Conservation (phyloP, 2,797 vertebrate genomes). For the Vireo griseus region DNA sequence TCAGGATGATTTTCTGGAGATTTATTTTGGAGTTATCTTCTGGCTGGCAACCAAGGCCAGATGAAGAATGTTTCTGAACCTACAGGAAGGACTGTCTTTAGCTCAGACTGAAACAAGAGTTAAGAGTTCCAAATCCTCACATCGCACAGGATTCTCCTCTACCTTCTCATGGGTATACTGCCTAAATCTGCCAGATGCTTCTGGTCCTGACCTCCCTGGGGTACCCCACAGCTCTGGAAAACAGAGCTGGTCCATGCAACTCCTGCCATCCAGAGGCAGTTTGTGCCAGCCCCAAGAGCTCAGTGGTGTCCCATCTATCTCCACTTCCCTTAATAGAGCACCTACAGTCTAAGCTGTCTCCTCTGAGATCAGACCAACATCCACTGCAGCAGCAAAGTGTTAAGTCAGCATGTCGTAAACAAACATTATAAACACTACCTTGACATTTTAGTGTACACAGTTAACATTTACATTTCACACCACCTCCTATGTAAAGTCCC, state of each 20-base stretch:
- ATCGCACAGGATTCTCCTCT: neutral
- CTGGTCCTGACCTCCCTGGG: neutral
- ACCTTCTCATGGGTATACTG: neutral
- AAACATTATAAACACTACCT: neutral
- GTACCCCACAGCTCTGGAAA: neutral
- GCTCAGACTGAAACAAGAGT: neutral
- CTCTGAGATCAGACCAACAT: neutral
- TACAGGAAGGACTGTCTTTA: neutral
- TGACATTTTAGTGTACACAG: neutral
- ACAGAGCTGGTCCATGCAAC: neutral
- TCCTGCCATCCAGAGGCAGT: neutral
- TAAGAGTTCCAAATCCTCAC: neutral
- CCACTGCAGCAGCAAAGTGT: neutral
- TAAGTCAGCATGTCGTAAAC: neutral
- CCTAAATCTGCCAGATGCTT: neutral
- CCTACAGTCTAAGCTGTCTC: neutral
- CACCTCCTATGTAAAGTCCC: neutral
- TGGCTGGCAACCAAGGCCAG: neutral
- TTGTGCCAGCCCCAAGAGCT: neutral
- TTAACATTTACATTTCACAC: conserved; percentile 38
- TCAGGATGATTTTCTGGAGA: neutral
- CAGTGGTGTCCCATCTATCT: neutral
- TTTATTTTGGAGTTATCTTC: neutral
- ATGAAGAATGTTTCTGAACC: neutral
- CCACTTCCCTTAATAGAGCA: neutral